These are phyloP conservation scores for Elysia chlorotica DNA, from an alignment of 1,140 invertebrate species.

Conservation along the genomic window DNA sequence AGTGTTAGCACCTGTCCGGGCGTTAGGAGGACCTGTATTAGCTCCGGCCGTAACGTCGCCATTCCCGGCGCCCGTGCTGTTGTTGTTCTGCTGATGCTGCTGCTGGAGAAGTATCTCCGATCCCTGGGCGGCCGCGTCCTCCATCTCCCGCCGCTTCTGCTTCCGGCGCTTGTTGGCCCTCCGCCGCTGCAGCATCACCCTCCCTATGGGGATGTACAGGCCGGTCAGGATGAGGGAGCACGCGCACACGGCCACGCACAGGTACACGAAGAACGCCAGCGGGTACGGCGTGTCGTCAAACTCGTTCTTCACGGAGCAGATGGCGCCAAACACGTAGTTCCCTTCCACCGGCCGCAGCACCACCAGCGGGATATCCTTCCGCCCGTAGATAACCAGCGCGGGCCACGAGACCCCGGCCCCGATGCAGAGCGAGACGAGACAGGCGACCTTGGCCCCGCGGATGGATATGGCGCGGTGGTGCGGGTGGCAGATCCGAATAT, in stretches of 20 bases:
- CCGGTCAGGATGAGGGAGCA: constrained; percentile 27
- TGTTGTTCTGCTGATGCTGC: too few relatives aligned
- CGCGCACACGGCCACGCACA: constrained; percentile 31
- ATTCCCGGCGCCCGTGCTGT: neutral
- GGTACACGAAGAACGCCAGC: constrained; percentile 31
- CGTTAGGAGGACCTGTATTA: too few relatives aligned
- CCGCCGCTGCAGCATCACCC: constrained; percentile 24
- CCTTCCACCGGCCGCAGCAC: neutral
- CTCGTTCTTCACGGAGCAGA: constrained; percentile 34
- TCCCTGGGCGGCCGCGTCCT: neutral
- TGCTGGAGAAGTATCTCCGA: too few relatives aligned
- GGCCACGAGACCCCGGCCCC: constrained; percentile 42
- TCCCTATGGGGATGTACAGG: constrained; percentile 28
- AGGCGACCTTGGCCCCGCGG: constrained; percentile 34
- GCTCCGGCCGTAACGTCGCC: too few relatives aligned
- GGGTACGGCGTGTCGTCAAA: constrained; percentile 28
- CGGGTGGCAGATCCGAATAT: constrained; percentile 46
- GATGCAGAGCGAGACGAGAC: constrained; percentile 30
- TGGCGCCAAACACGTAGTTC: constrained; percentile 19
- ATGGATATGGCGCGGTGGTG: constrained; percentile 30
- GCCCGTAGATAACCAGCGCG: constrained; percentile 41
- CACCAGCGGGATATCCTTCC: constrained; percentile 20
- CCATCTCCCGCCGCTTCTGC: neutral
- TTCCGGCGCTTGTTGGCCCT: neutral
- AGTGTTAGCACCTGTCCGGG: too few relatives aligned